phyloP scores from a whole-genome alignment of 2,888 invertebrate species.

The Sisyra terminalis region DNA sequence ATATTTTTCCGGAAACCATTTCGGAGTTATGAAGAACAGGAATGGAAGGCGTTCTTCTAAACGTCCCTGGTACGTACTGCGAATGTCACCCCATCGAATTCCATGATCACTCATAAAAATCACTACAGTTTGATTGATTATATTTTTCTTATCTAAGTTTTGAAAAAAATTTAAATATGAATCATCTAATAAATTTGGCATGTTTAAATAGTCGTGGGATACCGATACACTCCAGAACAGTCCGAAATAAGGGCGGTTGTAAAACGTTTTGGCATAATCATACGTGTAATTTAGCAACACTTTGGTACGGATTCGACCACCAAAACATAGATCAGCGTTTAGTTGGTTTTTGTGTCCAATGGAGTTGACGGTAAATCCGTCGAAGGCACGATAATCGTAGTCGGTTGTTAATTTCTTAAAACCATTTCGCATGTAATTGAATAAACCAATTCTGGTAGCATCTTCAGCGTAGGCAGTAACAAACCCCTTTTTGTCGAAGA shows the following conservation, averaged over 20 bases:
- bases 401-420: slow-evolving; percentile 70
- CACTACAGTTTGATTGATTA: slow-evolving; percentile 48
- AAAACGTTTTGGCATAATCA: slow-evolving; percentile 42
- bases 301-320: slow-evolving; percentile 48
- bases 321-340: slow-evolving; percentile 54
- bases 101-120: slow-evolving; percentile 80
- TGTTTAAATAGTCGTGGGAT: slow-evolving; percentile 72
- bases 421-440: slow-evolving; percentile 63
- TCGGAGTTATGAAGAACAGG: slow-evolving; percentile 53
- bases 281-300: slow-evolving; percentile 54
- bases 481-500: slow-evolving; percentile 53
- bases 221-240: slow-evolving; percentile 74
- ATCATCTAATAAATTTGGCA: slow-evolving; percentile 56
- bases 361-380: slow-evolving; percentile 45
- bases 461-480: slow-evolving; percentile 75
- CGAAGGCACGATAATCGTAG: slow-evolving; percentile 64
- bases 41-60: slow-evolving; percentile 81
- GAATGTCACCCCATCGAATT: slow-evolving; percentile 69
- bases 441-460: slow-evolving; percentile 57
- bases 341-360: slow-evolving; percentile 46
- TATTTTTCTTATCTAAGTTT: slow-evolving; percentile 30
- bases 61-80: slow-evolving; percentile 68
- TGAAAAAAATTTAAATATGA: slow-evolving; percentile 40
- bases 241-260: slow-evolving; percentile 49
- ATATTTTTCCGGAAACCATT: slow-evolving; percentile 47